These are phyloP conservation scores for Stratiolaelaps scimitus DNA, from an alignment of 1,140 invertebrate genomes.

Conservation along the genomic window DNA sequence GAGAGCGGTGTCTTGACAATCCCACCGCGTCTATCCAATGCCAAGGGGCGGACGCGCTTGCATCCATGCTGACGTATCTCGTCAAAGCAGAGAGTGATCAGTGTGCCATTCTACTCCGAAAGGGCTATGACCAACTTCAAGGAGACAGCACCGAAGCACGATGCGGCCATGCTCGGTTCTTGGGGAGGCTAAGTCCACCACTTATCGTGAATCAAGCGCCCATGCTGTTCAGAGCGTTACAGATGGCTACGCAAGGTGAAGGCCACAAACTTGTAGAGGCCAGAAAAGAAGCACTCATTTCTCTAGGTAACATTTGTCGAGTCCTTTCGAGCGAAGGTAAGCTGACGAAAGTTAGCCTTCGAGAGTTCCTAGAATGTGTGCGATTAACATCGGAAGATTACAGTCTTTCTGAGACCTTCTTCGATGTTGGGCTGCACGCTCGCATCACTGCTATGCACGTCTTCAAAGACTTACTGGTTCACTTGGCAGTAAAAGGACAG, in stretches of 20 bases:
- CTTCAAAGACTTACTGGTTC: slow-evolving; percentile 3
- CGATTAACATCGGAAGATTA: background rate
- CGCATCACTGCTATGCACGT: slow-evolving; percentile 1
- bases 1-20: slow-evolving; percentile 14
- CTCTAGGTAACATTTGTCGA: background rate
- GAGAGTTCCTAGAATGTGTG: background rate
- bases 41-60: background rate
- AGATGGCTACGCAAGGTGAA: slow-evolving; percentile 4
- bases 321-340: background rate
- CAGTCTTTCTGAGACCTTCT: slow-evolving; percentile 21
- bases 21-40: background rate
- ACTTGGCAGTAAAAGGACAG: background rate
- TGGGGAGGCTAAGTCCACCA: background rate
- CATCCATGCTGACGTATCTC: background rate
- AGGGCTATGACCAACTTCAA: background rate
- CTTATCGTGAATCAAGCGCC: background rate
- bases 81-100: background rate
- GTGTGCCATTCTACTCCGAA: background rate
- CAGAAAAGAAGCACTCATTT: slow-evolving; percentile 7
- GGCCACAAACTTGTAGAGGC: slow-evolving; percentile 6
- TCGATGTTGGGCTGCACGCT: background rate
- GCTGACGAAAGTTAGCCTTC: background rate
- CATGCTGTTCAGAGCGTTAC: slow-evolving; percentile 2
- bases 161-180: slow-evolving; percentile 10
- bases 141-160: background rate